Conservation (phyloP, 2,797 vertebrate genomes). For the Smutsia temminckii region DNA sequence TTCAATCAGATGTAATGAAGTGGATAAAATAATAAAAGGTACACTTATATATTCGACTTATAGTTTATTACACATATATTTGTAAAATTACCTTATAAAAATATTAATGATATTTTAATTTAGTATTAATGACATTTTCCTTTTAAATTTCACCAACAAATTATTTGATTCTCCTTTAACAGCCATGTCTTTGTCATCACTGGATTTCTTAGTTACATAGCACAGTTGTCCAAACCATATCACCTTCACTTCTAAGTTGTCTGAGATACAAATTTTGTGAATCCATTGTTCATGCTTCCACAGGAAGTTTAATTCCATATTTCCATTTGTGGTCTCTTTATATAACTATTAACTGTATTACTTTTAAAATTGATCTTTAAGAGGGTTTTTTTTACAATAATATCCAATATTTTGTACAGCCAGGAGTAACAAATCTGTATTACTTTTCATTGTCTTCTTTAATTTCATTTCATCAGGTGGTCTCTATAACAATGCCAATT, state of each 20-base stretch:
- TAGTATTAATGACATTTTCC: neutral
- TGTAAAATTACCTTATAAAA: slow-evolving; percentile 1
- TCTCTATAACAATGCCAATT: neutral
- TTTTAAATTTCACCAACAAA: neutral
- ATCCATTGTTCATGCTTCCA: neutral
- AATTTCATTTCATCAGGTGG: neutral
- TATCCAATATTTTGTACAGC: neutral
- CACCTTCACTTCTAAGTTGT: neutral
- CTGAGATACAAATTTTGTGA: neutral
- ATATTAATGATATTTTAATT: neutral
- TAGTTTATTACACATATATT: neutral
- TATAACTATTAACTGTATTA: neutral
- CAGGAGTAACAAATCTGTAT: neutral
- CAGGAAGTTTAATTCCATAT: neutral
- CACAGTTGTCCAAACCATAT: neutral
- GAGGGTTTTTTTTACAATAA: neutral
- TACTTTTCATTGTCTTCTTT: neutral
- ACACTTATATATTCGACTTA: neutral
- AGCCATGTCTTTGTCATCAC: neutral
- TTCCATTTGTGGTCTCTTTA: neutral
- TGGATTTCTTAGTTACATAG: neutral
- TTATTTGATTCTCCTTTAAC: neutral
- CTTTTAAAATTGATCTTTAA: slow-evolving; percentile 4
- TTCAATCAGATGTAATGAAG: neutral
- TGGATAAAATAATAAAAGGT: neutral